Evolutionary conservation across 2,113 vertebrate species (phyloP).

Genomic region (Protobothrops flavoviridis): DNA sequence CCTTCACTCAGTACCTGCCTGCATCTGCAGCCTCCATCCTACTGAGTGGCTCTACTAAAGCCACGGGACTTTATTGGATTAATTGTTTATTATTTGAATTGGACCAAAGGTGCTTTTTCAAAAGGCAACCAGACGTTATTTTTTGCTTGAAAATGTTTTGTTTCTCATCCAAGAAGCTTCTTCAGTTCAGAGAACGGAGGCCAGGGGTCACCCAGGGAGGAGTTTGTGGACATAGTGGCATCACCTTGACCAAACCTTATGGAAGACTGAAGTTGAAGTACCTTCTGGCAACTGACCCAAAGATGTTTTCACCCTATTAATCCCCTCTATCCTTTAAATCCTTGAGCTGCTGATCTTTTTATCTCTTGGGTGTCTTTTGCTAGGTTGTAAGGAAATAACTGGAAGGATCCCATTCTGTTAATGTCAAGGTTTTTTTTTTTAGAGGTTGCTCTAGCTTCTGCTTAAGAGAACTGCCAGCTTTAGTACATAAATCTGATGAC

Average conservation of each 20-base stretch:
- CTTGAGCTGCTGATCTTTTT: constrained; percentile 25
- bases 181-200: neutral
- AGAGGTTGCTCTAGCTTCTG: constrained; percentile 42
- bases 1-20: neutral
- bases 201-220: neutral
- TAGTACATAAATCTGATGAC: constrained; percentile 61
- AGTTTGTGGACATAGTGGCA: neutral
- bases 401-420: constrained; percentile 37
- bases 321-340: neutral
- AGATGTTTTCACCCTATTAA: neutral
- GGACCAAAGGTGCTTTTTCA: neutral
- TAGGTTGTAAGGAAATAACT: constrained; percentile 43
- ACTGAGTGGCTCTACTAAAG: neutral
- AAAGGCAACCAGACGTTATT: neutral
- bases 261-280: neutral
- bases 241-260: neutral
- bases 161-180: neutral
- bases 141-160: neutral
- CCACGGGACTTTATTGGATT: neutral
- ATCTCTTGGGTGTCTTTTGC: constrained; percentile 50
- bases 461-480: constrained; percentile 58
- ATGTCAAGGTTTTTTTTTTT: constrained; percentile 40
- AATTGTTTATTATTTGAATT: neutral
- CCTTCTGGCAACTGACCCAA: neutral
- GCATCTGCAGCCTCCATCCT: neutral